Conservation (phyloP, 1,140 invertebrate genomes). For the Stegodyphus mimosarum region DNA sequence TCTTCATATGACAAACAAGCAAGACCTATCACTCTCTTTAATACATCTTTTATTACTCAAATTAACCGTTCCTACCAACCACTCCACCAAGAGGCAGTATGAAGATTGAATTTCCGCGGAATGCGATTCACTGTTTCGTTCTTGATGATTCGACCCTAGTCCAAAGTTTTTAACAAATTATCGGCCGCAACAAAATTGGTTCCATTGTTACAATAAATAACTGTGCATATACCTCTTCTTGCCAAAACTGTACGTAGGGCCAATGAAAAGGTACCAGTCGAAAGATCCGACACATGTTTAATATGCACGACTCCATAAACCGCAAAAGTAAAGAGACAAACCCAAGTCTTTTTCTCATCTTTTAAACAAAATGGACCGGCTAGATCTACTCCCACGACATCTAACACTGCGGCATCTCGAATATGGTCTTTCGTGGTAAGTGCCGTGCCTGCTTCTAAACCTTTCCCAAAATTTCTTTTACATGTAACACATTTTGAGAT, state of each 20-base stretch:
- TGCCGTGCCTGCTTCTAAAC: neutral
- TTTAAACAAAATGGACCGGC: constrained; percentile 65
- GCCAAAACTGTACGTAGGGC: constrained; percentile 67
- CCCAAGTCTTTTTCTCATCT: constrained; percentile 34
- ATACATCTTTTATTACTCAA: neutral
- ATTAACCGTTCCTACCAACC: constrained; percentile 29
- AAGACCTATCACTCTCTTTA: neutral
- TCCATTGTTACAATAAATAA: constrained; percentile 66
- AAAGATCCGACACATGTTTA: constrained; percentile 66
- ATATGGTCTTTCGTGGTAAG: constrained; percentile 63
- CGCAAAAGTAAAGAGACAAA: constrained; percentile 36
- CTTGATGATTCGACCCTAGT: neutral
- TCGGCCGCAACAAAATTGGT: constrained; percentile 67
- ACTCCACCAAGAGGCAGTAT: constrained; percentile 8
- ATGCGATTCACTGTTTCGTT: neutral
- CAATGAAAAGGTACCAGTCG: constrained; percentile 66
- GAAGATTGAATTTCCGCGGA: constrained; percentile 18
- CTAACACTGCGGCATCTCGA: constrained; percentile 64
- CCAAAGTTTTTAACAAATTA: neutral
- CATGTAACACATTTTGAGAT: constrained; percentile 11
- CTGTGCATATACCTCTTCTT: constrained; percentile 64
- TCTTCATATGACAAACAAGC: constrained; percentile 15
- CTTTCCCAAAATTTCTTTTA: neutral
- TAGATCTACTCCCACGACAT: constrained; percentile 66
- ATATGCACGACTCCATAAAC: constrained; percentile 61